These are phyloP conservation scores for Allobates femoralis DNA, from an alignment of 2,797 vertebrate genomes.

Conservation along the genomic window DNA sequence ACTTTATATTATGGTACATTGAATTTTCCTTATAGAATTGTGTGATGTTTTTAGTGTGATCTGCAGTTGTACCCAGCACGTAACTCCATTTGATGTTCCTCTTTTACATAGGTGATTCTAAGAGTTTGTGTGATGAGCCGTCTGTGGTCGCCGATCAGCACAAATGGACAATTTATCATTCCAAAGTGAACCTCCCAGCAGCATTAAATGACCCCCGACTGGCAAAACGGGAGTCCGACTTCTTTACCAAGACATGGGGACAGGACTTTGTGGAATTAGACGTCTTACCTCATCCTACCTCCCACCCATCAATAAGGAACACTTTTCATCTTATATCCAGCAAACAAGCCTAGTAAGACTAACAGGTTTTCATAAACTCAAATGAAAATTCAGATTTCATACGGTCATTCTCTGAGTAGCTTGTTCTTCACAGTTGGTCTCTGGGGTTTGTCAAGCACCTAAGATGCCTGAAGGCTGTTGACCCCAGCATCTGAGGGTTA, in stretches of 20 bases:
- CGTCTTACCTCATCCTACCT: conserved; percentile 93
- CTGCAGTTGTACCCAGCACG: neutral
- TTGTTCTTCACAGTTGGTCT: too few species aligned
- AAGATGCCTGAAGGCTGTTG: too few species aligned
- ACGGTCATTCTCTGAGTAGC: neutral
- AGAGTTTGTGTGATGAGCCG: conserved; percentile 84
- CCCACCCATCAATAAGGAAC: conserved; percentile 90
- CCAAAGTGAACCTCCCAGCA: conserved; percentile 97
- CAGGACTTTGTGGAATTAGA: conserved; percentile 94
- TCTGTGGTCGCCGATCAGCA: conserved; percentile 94
- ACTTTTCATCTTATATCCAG: conserved; percentile 89
- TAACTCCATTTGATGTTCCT: neutral
- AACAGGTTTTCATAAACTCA: neutral
- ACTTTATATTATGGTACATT: too few species aligned
- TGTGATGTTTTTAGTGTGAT: too few species aligned
- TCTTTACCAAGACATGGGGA: conserved; percentile 99
- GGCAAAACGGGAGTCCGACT: conserved; percentile 97
- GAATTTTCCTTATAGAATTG: too few species aligned
- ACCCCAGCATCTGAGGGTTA: too few species aligned
- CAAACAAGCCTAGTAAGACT: conserved; percentile 86
- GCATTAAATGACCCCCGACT: conserved; percentile 96
- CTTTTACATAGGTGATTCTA: conserved; percentile 78
- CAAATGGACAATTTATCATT: conserved; percentile 96
- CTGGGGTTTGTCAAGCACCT: too few species aligned
- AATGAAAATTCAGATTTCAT: neutral